Evolutionary conservation across 2,888 invertebrate species (phyloP).

Genomic region (Chrysolina oricalcia): DNA sequence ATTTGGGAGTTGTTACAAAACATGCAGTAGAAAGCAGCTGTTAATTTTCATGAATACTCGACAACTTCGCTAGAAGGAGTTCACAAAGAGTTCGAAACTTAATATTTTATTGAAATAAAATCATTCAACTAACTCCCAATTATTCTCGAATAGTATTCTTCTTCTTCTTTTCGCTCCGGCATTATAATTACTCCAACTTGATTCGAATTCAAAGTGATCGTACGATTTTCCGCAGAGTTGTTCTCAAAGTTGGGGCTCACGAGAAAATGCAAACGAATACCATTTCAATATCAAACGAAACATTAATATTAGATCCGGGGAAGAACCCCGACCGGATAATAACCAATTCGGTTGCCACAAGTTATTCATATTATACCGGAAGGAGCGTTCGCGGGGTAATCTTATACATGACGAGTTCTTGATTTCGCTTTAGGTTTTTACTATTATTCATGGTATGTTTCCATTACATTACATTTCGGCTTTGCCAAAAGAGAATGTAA

Average conservation of each 20-base stretch:
- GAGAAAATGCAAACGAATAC: slow-evolving; percentile 27
- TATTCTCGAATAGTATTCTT: neutral
- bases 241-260: neutral
- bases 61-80: too few species aligned
- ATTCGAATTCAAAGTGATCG: slow-evolving; percentile 7
- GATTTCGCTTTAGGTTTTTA: neutral
- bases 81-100: neutral
- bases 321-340: slow-evolving; percentile 14
- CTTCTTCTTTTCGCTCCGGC: neutral
- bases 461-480: neutral
- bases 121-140: neutral
- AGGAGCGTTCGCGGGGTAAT: slow-evolving; percentile 8
- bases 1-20: too few species aligned
- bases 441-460: neutral
- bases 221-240: slow-evolving; percentile 1
- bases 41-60: too few species aligned
- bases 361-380: slow-evolving; percentile 19
- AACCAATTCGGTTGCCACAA: slow-evolving; percentile 20
- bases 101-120: neutral
- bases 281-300: slow-evolving; percentile 36
- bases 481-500: too few species aligned
- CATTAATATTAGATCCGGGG: slow-evolving; percentile 18
- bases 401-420: slow-evolving; percentile 6
- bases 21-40: too few species aligned
- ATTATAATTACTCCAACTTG: neutral